These are phyloP conservation scores for Chionoecetes opilio DNA, from an alignment of 1,140 invertebrate genomes.

Conservation along the genomic window DNA sequence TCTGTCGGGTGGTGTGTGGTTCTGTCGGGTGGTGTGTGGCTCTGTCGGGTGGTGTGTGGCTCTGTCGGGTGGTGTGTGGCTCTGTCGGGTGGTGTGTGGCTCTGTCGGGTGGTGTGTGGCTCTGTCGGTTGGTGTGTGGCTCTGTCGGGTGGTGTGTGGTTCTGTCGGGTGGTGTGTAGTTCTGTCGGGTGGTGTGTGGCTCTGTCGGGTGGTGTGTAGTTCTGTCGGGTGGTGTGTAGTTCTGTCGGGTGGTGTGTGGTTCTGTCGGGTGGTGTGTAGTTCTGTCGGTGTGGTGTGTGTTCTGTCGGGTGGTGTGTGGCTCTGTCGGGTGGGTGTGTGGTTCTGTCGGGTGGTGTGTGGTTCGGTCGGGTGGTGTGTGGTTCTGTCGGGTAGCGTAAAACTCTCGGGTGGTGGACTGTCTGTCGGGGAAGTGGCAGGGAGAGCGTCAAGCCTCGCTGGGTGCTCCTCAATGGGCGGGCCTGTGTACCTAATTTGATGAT, in stretches of 20 bases:
- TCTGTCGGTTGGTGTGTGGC: neutral
- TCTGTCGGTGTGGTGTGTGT: neutral
- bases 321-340: neutral
- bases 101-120: neutral
- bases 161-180: neutral
- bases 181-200: neutral
- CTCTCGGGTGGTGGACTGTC: neutral
- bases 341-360: neutral
- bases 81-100: neutral
- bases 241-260: neutral
- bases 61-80: neutral
- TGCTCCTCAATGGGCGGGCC: slow-evolving; percentile 54
- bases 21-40: too few relatives aligned
- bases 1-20: too few relatives aligned
- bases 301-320: neutral
- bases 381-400: neutral
- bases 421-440: neutral
- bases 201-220: neutral
- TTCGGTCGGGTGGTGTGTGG: neutral
- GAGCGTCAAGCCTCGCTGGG: neutral
- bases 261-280: neutral
- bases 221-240: neutral
- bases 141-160: neutral
- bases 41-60: neutral
- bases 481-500: slow-evolving; percentile 76